Percentiles rank a stretch among this genome's conserved stretches.
phyloP scores from a whole-genome alignment of 2,113 vertebrate species.

The Pogonocichla stellata region DNA sequence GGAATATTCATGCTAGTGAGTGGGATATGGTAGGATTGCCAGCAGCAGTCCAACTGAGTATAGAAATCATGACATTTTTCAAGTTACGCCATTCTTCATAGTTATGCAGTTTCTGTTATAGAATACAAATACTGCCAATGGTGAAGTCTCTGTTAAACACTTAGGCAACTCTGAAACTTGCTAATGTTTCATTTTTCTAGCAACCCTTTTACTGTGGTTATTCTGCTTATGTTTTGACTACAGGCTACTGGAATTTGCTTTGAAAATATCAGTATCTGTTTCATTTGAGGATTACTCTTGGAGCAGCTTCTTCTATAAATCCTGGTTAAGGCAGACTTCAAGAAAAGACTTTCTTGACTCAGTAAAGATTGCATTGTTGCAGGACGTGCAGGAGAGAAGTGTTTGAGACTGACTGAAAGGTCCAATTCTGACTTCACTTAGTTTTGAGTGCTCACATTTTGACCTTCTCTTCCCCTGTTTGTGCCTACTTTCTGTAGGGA shows the following conservation, averaged over 20 bases:
- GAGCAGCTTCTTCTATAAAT: not conserved
- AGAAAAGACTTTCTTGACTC: not conserved
- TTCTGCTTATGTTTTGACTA: slow-evolving; percentile 15
- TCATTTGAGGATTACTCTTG: not conserved
- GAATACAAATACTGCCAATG: rapidly evolving
- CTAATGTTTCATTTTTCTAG: not conserved
- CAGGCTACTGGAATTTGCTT: slow-evolving; percentile 28
- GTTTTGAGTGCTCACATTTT: not conserved
- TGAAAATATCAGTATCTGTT: not conserved
- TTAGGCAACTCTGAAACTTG: not conserved
- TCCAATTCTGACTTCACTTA: not conserved
- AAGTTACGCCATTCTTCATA: not conserved
- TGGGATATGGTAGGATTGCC: not conserved
- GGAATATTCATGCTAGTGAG: not conserved
- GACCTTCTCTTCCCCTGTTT: not conserved
- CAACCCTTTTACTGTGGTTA: not conserved
- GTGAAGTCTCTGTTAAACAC: not conserved
- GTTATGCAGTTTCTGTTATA: rapidly evolving
- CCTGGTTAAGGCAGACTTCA: not conserved
- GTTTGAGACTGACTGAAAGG: not conserved
- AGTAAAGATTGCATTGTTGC: not conserved
- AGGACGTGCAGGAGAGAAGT: not conserved
- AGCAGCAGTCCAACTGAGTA: not conserved
- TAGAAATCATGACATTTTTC: not conserved
- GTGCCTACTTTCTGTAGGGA: not conserved